Conservation (phyloP, 2,797 vertebrate species). For the Podarcis lilfordi region DNA sequence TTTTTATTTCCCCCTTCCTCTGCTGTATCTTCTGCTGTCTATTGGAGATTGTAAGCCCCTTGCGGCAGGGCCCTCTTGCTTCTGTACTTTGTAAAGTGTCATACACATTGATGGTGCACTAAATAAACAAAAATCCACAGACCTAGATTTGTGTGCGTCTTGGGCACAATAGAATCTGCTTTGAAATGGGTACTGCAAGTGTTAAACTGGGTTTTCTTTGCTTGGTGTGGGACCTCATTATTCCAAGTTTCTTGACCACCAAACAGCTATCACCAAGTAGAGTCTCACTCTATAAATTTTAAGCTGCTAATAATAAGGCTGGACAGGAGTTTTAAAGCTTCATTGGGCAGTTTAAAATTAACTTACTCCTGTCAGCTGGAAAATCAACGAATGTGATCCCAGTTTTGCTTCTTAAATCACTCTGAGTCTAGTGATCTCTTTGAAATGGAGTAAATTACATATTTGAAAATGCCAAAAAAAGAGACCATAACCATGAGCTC, state of each 20-base stretch:
- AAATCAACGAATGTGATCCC: slow-evolving; percentile 77
- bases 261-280: slow-evolving; percentile 61
- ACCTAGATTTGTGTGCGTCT: rapidly evolving
- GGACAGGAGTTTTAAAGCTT: slow-evolving; percentile 78
- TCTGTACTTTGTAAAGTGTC: background rate
- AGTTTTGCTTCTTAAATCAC: slow-evolving; percentile 64
- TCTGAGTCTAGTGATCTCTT: slow-evolving; percentile 43
- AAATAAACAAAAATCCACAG: background rate
- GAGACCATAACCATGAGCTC: background rate
- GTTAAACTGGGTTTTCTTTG: slow-evolving; percentile 46
- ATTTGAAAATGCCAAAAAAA: background rate
- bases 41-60: background rate
- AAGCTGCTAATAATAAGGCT: slow-evolving; percentile 71
- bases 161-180: background rate
- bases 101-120: background rate
- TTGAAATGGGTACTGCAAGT: rapidly evolving
- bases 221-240: slow-evolving; percentile 52
- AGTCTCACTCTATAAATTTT: slow-evolving; percentile 76
- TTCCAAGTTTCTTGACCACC: slow-evolving; percentile 44
- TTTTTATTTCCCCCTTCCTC: background rate
- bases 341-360: slow-evolving; percentile 76
- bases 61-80: background rate
- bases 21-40: background rate
- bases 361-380: slow-evolving; percentile 79
- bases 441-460: background rate